Evolutionary conservation across 2,888 invertebrate genomes (phyloP), one percentile per base, ranked within the genome.

Genomic region (Metallyticus violacea): DNA sequence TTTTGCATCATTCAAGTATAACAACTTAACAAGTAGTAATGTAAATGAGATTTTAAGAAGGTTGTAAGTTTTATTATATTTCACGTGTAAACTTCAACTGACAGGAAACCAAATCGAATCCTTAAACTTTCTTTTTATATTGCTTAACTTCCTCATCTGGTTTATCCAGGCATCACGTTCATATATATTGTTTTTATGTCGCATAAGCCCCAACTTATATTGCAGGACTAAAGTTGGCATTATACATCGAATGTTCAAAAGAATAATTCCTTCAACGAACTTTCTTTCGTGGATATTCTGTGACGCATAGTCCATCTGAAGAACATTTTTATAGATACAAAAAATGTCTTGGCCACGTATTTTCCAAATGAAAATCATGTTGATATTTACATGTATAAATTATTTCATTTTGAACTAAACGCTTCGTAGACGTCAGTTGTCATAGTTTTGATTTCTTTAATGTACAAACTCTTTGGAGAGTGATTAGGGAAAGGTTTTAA

Each of bases 1-100:
- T 87, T 83, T 85, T 80, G 83, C 81, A 80, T 30, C 77, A 85
- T 78, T 78, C 77, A 86, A 86, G 79, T 86, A 87, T 84, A 86
- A 79, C 85, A 86, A 76, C 30, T 86, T 85, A n/a, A 79, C 15
- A 79, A 85, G 77, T 79, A 85, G 77, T 83, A 62, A 22, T 62
- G 40, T 62, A 62, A 62, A 62, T 62, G 40, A 62, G 40, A 62
- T 62, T 62, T 62, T 62, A 62, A 62, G 15, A 62, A 62, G 40
- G 40, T 62, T 62, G 40, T 62, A 62, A 62, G 40, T 62, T 62
- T 62, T 62, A 15, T 62, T 62, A 62, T 62, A 62, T 62, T 62
- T 62, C 40, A 62, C 40, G n/a, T 62, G 40, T 62, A 62, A 62
- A 62, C 40, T 62, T 62, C 40, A 62, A 3, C 15, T 62, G 40